phyloP scores from a whole-genome alignment of 1,140 invertebrate species.

The Megalopta genalis region DNA sequence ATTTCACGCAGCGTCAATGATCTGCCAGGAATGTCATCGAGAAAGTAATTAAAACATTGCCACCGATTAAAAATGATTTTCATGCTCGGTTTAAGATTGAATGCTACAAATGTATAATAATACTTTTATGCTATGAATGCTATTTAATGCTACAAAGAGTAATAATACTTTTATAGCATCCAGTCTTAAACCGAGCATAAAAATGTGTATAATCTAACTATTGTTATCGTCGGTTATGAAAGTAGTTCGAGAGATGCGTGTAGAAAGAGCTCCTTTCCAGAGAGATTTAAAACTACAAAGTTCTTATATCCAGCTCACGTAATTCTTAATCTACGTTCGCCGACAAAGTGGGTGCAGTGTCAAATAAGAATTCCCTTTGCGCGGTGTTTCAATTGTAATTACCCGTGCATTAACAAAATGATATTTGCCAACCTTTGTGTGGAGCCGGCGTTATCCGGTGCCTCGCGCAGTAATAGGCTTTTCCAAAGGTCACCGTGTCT shows the following conservation, averaged over 20 bases:
- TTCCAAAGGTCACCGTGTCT: not conserved
- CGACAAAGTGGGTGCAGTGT: not conserved
- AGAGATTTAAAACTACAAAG: not conserved
- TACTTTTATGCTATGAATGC: too few relatives aligned
- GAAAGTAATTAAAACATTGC: not conserved
- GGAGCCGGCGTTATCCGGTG: not conserved
- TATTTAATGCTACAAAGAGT: too few relatives aligned
- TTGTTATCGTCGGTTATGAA: not conserved
- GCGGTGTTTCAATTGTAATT: conserved; percentile 1
- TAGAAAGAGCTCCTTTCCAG: not conserved
- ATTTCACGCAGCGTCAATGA: too few relatives aligned
- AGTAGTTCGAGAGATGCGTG: not conserved
- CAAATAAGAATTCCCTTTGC: conserved; percentile 9
- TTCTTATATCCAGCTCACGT: not conserved
- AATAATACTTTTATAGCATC: too few relatives aligned
- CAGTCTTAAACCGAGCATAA: too few relatives aligned
- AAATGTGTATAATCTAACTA: too few relatives aligned
- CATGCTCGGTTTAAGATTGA: too few relatives aligned
- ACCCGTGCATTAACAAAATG: conserved; percentile 36
- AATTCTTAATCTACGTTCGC: not conserved
- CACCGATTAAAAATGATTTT: too few relatives aligned
- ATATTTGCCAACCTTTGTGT: conserved; percentile 7
- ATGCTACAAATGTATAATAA: too few relatives aligned
- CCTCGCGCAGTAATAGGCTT: not conserved
- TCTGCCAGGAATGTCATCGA: not conserved